A percentile compares a stretch with the other conserved stretches of the same genome.
phyloP scores from a whole-genome alignment of 53 echinoderm and acorn worm genomes.

The Pentamera pediparva region DNA sequence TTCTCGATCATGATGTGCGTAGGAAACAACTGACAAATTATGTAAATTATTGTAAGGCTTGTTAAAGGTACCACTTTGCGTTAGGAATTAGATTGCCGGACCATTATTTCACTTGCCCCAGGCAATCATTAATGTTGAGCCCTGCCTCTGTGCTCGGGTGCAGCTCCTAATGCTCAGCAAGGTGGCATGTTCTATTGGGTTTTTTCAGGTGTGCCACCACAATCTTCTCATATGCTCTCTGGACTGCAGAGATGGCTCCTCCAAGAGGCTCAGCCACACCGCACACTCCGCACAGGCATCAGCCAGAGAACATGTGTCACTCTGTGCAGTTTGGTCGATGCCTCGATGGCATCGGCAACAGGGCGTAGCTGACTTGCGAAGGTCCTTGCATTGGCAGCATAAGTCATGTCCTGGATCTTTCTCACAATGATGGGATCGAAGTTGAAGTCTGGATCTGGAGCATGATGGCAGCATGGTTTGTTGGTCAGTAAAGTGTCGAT shows the following conservation, averaged over 20 bases:
- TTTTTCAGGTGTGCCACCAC: not conserved
- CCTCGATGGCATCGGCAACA: not conserved
- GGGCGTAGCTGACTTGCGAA: not conserved
- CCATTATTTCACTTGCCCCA: no score
- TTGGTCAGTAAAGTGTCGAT: conserved; percentile 11
- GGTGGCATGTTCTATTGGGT: conserved; percentile 3
- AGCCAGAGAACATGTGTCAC: conserved; percentile 2
- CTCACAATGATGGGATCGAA: not conserved
- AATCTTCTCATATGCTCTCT: not conserved
- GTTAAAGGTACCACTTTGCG: no score
- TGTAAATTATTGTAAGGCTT: no score
- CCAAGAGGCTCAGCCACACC: conserved; percentile 1
- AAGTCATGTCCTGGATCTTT: not conserved
- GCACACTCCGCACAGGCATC: conserved; percentile 31
- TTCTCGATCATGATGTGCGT: no score
- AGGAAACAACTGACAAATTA: no score
- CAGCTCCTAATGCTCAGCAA: not conserved
- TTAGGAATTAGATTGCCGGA: no score
- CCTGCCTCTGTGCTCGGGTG: conserved; percentile 19
- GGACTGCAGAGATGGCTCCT: not conserved
- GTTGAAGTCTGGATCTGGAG: no score
- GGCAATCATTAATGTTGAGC: no score
- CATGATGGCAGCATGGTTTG: not conserved
- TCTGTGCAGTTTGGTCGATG: no score
- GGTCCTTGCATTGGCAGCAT: not conserved